A percentile compares a stretch with the other conserved stretches of the same genome.
These are phyloP conservation scores for Thereva unica DNA, from an alignment of 2,888 invertebrate species.

Conservation along the genomic window DNA sequence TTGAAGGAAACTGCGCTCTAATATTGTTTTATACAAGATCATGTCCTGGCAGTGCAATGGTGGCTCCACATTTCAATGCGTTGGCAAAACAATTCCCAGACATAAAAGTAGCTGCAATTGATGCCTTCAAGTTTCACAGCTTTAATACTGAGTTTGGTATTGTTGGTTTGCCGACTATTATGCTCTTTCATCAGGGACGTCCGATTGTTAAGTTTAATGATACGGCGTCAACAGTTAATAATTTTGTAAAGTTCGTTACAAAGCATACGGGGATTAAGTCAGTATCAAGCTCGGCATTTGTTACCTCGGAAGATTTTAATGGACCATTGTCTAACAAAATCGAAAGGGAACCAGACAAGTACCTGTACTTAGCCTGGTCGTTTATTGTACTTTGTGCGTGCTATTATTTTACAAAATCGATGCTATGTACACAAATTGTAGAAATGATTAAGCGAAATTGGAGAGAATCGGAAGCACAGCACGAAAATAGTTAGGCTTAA, in stretches of 20 bases:
- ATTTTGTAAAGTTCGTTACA: slow-evolving; percentile 77
- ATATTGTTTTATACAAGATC: slow-evolving; percentile 88
- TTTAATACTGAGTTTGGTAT: slow-evolving; percentile 91
- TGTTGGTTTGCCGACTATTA: slow-evolving; percentile 84
- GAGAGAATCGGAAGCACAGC: slow-evolving; percentile 77
- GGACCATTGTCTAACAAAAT: slow-evolving; percentile 83
- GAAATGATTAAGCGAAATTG: slow-evolving; percentile 85
- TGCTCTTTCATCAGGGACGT: slow-evolving; percentile 87
- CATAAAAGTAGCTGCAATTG: slow-evolving; percentile 85
- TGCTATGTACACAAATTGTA: slow-evolving; percentile 76
- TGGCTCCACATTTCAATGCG: slow-evolving; percentile 90
- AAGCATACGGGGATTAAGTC: slow-evolving; percentile 73
- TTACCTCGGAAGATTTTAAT: slow-evolving; percentile 74
- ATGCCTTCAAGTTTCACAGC: slow-evolving; percentile 80
- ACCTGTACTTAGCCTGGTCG: slow-evolving; percentile 80
- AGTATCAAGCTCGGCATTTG: slow-evolving; percentile 64
- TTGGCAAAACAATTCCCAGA: slow-evolving; percentile 84
- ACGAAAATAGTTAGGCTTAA: slow-evolving; percentile 48
- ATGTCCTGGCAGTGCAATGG: slow-evolving; percentile 88
- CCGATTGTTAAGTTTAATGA: slow-evolving; percentile 84
- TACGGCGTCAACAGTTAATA: slow-evolving; percentile 76
- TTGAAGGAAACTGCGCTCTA: slow-evolving; percentile 72
- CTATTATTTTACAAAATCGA: slow-evolving; percentile 77
- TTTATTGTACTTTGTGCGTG: slow-evolving; percentile 77
- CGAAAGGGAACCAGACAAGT: slow-evolving; percentile 77